Conservation (phyloP, 2,797 vertebrate genomes). For the Fistularia tabacaria region DNA sequence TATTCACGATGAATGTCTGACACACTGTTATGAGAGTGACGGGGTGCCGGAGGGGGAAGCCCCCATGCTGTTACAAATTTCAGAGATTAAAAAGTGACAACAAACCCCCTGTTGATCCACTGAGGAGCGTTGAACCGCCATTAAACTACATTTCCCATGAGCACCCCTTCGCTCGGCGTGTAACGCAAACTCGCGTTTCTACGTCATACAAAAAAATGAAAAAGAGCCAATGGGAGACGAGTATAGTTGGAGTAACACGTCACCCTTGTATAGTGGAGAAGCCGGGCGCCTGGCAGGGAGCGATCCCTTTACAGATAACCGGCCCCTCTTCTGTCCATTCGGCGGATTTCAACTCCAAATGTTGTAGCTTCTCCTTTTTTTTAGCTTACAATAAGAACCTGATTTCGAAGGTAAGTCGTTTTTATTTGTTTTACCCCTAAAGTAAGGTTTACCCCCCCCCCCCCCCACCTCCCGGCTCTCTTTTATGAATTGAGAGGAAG, state of each 20-base stretch:
- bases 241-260: conserved; percentile 70
- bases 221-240: conserved; percentile 55
- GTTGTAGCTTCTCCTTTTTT: conserved; percentile 28
- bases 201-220: conserved; percentile 19
- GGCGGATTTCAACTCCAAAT: conserved; percentile 29
- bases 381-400: conserved; percentile 2
- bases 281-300: conserved; percentile 49
- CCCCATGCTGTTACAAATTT: no score
- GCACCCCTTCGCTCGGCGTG: no score
- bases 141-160: conserved; percentile 33
- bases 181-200: background rate
- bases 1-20: no score
- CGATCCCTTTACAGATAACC: conserved; percentile 20
- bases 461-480: background rate
- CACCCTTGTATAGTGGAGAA: conserved; percentile 54
- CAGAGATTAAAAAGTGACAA: no score
- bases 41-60: no score
- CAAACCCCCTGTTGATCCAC: no score
- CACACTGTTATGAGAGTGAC: no score
- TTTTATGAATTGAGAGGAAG: conserved; percentile 34
- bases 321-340: conserved; percentile 3
- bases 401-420: conserved; percentile 55
- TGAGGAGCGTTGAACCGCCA: no score
- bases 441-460: conserved; percentile 1
- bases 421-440: background rate